These are phyloP conservation scores for Channa maculata DNA, from an alignment of 2,113 vertebrate genomes.

Conservation along the genomic window DNA sequence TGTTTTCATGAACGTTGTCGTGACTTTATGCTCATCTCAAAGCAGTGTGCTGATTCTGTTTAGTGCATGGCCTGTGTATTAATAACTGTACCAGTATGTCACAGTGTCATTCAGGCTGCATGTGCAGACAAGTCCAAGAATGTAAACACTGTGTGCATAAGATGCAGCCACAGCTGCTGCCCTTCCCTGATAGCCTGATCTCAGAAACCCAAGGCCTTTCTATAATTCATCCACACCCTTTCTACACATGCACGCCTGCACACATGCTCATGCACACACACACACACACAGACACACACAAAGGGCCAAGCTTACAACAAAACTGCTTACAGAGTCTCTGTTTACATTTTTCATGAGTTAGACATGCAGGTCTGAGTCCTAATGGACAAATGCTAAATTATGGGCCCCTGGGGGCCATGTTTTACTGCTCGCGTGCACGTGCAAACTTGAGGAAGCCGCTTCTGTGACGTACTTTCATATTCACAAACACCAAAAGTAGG, in stretches of 20 bases:
- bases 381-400: constrained; percentile 38
- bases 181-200: constrained; percentile 1
- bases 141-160: constrained; percentile 18
- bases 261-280: constrained; percentile 6
- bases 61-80: not conserved
- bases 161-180: constrained; percentile 24
- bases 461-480: constrained; percentile 3
- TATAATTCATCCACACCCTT: constrained; percentile 50
- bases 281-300: constrained; percentile 16
- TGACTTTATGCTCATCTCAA: too few relatives aligned
- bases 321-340: constrained; percentile 37
- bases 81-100: constrained; percentile 14
- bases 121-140: constrained; percentile 22
- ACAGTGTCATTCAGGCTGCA: not conserved
- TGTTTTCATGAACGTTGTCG: not conserved
- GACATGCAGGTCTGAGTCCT: constrained; percentile 34
- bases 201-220: constrained; percentile 28
- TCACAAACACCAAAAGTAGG: not conserved
- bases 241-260: constrained; percentile 13
- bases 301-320: not conserved
- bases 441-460: not conserved
- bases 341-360: constrained; percentile 70
- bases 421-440: constrained; percentile 10
- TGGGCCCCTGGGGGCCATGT: constrained; percentile 19
- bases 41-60: not conserved